Evolutionary conservation across 2,113 vertebrate genomes (phyloP).

Genomic region (Pluvialis apricaria): DNA sequence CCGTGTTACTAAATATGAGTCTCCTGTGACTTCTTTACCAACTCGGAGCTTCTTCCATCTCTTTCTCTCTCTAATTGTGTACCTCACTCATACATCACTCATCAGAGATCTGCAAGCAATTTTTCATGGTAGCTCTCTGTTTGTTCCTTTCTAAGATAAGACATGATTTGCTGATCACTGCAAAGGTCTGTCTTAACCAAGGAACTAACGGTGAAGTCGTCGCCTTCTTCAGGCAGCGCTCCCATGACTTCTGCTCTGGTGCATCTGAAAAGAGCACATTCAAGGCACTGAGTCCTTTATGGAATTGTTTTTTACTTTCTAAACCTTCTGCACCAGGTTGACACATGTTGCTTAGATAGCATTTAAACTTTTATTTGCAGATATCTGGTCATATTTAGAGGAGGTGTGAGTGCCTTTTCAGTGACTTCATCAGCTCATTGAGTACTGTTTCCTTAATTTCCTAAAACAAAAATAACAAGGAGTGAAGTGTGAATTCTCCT

Average conservation of each 20-base stretch:
- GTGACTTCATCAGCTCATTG: neutral
- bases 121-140: neutral
- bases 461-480: neutral
- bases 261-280: neutral
- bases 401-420: neutral
- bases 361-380: neutral
- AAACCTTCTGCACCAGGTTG: neutral
- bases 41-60: neutral
- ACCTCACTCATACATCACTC: constrained; percentile 3
- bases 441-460: neutral
- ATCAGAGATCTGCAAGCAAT: neutral
- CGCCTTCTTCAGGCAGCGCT: neutral
- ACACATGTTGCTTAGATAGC: neutral
- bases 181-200: neutral
- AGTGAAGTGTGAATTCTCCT: neutral
- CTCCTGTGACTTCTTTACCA: constrained; percentile 35
- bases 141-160: neutral
- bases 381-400: neutral
- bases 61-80: constrained; percentile 37
- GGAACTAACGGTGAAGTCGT: neutral
- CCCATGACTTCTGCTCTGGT: neutral
- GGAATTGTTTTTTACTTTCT: neutral
- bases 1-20: constrained; percentile 24
- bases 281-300: neutral
- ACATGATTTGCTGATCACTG: neutral